A percentile compares a stretch with the other conserved stretches of the same genome.
Evolutionary conservation across 1,140 invertebrate species (phyloP).

Genomic region (Pteromalus puparum): DNA sequence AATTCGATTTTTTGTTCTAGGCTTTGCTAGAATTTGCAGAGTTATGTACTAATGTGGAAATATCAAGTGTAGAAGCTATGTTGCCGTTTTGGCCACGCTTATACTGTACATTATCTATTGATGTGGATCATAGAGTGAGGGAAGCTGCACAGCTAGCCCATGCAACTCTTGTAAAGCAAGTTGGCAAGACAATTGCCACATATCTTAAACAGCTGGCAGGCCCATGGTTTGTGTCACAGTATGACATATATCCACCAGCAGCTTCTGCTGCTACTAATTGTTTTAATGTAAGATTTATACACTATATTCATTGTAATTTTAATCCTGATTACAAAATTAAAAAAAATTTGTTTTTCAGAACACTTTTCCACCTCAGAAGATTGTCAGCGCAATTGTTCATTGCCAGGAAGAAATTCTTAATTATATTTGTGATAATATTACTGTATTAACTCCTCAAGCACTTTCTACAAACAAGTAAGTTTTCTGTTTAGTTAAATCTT

Average conservation of each 20-base stretch:
- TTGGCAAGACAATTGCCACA: constrained; percentile 85
- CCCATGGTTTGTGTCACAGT: constrained; percentile 86
- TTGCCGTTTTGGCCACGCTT: constrained; percentile 87
- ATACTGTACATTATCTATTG: constrained; percentile 83
- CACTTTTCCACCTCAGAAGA: constrained; percentile 84
- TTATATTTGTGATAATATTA: constrained; percentile 83
- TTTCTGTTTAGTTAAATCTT: constrained; percentile 44
- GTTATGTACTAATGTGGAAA: constrained; percentile 79
- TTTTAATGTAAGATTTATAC: constrained; percentile 77
- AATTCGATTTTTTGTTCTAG: constrained; percentile 69
- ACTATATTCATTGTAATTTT: not conserved
- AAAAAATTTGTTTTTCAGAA: constrained; percentile 66
- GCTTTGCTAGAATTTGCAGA: constrained; percentile 87
- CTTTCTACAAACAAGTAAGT: constrained; percentile 62
- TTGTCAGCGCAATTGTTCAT: constrained; percentile 83
- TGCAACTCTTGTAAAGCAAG: constrained; percentile 79
- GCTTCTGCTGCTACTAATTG: constrained; percentile 82
- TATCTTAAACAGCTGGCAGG: constrained; percentile 86
- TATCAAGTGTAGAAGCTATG: constrained; percentile 79
- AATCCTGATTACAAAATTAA: not conserved
- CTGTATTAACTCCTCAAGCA: constrained; percentile 80
- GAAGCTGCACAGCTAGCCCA: constrained; percentile 85
- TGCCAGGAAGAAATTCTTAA: constrained; percentile 87
- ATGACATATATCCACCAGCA: constrained; percentile 88
- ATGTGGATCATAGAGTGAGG: constrained; percentile 87